A percentile compares a stretch with the other conserved stretches of the same genome.
These are phyloP conservation scores for Panthera uncia DNA, from an alignment of 2,113 vertebrate species.

Conservation along the genomic window DNA sequence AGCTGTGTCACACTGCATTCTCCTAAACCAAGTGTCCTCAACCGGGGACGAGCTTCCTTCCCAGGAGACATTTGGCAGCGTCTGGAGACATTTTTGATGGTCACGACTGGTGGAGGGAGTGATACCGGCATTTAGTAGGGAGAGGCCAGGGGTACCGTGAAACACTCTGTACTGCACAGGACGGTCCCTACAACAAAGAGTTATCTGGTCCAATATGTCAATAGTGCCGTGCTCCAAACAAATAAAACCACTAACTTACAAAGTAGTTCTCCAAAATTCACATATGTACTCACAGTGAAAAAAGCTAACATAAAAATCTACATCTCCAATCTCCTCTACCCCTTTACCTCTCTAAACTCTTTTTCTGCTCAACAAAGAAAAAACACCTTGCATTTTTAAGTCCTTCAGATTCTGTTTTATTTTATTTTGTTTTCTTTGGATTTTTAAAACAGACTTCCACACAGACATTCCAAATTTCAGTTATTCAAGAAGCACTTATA, in stretches of 20 bases:
- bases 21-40: neutral
- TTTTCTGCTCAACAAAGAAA: neutral
- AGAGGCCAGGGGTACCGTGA: neutral
- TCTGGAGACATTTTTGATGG: neutral
- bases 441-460: neutral
- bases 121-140: neutral
- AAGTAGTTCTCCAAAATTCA: conserved; percentile 18
- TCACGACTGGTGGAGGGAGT: neutral
- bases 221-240: neutral
- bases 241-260: neutral
- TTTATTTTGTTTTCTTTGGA: neutral
- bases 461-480: neutral
- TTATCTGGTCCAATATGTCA: neutral
- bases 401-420: neutral
- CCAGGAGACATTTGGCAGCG: neutral
- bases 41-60: neutral
- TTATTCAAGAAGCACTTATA: conserved; percentile 22
- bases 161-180: neutral
- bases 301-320: neutral
- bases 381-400: neutral
- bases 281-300: neutral
- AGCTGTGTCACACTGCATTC: neutral
- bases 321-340: neutral
- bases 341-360: neutral
- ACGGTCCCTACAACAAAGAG: neutral